Evolutionary conservation across 2,797 vertebrate species (phyloP), one percentile per base, ranked within the genome.

Genomic region (Syngnathus rostellatus): DNA sequence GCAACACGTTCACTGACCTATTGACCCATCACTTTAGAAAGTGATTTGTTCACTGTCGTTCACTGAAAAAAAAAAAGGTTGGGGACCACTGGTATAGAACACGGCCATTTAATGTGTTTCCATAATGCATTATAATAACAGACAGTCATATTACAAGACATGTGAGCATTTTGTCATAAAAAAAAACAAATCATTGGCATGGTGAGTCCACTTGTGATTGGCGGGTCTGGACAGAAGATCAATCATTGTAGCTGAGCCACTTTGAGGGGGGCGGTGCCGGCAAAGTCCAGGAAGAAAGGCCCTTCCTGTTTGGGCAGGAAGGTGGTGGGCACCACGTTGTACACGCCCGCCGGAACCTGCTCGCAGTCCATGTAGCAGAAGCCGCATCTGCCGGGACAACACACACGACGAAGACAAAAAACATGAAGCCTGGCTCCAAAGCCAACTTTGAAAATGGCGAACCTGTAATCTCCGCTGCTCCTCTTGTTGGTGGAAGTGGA

Each of bases 241-340:
- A 21, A 41, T 99, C 89, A 98, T 57, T 99, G 97, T 63, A 98
- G 93, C 74, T 95, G 94, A 14, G 94, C 95, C 50, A 94, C 91
- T 73, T 92, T 94, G 66, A 97, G 81, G 46, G 93, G 83, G 1
- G 72, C 66, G 67, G 81, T 74, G 70, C 93, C 95, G 87, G 91
- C 91, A 59, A 99, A 94, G 89, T 99, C 97, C 85, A 99, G 83
- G 88, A 99, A 99, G 84, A 98, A 99, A 16, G 95, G 97, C 41
- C 97, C 97, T 80, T 99, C 97, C 85, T 99, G 97, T 81, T 94
- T 94, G 77, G 97, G 94, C 67, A 99, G 84, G 84, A 98, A 99
- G 68, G 97, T 99, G 81, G 94, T 96, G 67, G 96, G 95, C 77
- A 93, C 93, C 77, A 99, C 85, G 69, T 99, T 99, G 84, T 97